Evolutionary conservation across 2,113 vertebrate genomes (phyloP).

Genomic region (Nesoenas mayeri): DNA sequence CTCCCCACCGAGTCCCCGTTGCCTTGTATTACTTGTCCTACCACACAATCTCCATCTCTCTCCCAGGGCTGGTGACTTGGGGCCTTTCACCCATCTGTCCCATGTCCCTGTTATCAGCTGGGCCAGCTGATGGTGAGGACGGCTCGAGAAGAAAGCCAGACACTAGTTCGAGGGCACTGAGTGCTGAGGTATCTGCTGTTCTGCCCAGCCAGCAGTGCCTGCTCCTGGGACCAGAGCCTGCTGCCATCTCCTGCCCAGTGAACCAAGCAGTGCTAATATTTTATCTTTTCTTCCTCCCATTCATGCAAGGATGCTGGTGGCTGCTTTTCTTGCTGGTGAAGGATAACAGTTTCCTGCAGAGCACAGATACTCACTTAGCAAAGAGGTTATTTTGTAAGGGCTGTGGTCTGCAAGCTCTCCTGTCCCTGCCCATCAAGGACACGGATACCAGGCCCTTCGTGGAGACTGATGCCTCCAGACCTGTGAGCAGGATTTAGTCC

Average conservation of each 20-base stretch:
- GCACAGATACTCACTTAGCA: not conserved
- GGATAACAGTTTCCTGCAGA: not conserved
- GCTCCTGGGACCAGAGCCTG: not conserved
- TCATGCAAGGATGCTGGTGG: not conserved
- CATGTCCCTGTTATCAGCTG: not conserved
- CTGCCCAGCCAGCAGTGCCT: not conserved
- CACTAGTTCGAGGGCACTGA: not conserved
- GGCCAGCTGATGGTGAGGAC: not conserved
- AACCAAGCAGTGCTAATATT: not conserved
- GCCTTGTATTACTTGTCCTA: not conserved
- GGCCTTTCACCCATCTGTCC: not conserved
- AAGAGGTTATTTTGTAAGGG: not conserved
- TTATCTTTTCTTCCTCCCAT: not conserved
- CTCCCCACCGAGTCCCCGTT: not conserved
- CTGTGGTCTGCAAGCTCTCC: not conserved
- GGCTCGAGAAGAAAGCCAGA: not conserved
- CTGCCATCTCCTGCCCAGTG: not conserved
- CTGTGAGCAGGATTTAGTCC: too few relatives aligned
- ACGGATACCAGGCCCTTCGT: accelerated
- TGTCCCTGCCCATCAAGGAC: too few relatives aligned
- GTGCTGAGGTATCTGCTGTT: accelerated
- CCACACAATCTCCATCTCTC: not conserved
- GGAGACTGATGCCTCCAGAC: not conserved
- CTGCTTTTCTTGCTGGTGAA: not conserved
- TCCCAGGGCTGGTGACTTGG: not conserved